Conservation (phyloP, 2,797 vertebrate species). For the Mormyrus hasselquistii region DNA sequence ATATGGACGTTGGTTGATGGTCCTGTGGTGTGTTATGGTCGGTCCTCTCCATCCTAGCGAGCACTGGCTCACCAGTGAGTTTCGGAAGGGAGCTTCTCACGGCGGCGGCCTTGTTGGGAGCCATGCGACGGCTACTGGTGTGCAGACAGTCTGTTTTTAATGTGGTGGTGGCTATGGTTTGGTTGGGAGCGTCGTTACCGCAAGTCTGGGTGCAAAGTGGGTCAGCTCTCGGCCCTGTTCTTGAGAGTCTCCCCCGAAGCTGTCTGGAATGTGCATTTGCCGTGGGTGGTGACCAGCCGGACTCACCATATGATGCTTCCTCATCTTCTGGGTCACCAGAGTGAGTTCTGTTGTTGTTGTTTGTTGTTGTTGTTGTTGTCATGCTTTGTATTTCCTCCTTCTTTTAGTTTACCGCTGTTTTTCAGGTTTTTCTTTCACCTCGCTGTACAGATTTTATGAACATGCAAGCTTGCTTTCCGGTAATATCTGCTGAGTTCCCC, state of each 20-base stretch:
- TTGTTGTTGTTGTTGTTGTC: background rate
- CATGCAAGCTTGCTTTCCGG: background rate
- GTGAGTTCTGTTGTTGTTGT: background rate
- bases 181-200: constrained; percentile 20
- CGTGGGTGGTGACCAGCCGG: background rate
- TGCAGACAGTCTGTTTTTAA: background rate
- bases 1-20: background rate
- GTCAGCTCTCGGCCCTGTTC: constrained; percentile 43
- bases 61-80: background rate
- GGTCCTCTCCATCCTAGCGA: background rate
- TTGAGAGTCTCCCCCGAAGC: constrained; percentile 28
- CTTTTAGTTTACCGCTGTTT: background rate
- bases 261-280: background rate
- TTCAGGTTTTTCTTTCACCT: background rate
- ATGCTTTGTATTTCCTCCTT: background rate
- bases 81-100: background rate
- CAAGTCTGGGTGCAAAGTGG: constrained; percentile 50
- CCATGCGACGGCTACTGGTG: background rate
- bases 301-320: background rate
- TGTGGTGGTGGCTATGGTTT: background rate
- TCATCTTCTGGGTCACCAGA: background rate
- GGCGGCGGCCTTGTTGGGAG: background rate
- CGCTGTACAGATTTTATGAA: background rate
- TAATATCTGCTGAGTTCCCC: background rate
- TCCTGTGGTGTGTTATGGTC: background rate